These are phyloP conservation scores for Piscicola geometra DNA, from an alignment of 2,888 invertebrate species.

Conservation along the genomic window DNA sequence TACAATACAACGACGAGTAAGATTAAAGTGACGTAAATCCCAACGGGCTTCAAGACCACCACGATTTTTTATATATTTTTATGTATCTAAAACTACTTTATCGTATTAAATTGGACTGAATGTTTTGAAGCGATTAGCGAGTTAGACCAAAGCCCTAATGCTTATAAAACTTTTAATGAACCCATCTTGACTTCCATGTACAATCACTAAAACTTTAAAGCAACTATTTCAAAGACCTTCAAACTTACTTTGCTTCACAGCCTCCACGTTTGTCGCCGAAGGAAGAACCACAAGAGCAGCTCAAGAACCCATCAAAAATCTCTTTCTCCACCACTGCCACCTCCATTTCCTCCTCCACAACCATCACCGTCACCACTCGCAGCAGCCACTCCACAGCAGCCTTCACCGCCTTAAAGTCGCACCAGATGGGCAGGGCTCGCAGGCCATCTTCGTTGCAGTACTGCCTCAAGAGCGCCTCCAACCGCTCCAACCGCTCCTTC, in stretches of 20 bases:
- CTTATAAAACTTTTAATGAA: no score
- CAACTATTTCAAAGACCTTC: no score
- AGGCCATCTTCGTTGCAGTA: constrained; percentile 39
- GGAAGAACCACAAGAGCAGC: constrained; percentile 19
- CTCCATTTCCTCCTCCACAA: constrained; percentile 15
- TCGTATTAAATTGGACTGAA: no score
- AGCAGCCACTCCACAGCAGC: background rate
- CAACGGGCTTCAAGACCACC: no score
- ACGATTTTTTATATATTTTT: no score
- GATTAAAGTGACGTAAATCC: no score
- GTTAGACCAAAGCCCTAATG: no score
- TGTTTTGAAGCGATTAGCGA: no score
- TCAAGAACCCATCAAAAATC: background rate
- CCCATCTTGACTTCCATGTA: no score
- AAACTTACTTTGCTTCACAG: background rate
- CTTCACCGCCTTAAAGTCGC: background rate
- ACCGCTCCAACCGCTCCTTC: constrained; percentile 15
- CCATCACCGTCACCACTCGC: constrained; percentile 6
- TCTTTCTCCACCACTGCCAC: background rate
- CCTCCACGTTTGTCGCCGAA: constrained; percentile 38
- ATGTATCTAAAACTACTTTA: no score
- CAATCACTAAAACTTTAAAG: no score
- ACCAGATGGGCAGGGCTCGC: constrained; percentile 11
- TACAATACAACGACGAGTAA: no score
- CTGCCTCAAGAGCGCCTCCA: constrained; percentile 29